These are phyloP conservation scores for Parasteatoda tepidariorum DNA, from an alignment of 1,140 invertebrate species.

Conservation along the genomic window DNA sequence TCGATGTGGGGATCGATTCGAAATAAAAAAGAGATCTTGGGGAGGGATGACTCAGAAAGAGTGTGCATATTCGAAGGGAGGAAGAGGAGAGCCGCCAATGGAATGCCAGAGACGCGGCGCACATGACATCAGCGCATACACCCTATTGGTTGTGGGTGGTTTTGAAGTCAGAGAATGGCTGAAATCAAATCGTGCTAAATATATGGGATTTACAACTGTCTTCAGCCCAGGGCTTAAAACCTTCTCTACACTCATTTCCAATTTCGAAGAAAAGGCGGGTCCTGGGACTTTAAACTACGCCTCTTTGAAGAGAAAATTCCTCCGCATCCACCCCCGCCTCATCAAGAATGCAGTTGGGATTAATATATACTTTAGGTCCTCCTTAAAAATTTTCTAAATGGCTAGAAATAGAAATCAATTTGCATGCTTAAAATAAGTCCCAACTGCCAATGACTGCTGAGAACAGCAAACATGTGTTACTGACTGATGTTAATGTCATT, in stretches of 20 bases:
- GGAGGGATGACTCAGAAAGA: conserved; percentile 44
- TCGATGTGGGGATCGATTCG: conserved; percentile 40
- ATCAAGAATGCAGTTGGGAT: conserved; percentile 55
- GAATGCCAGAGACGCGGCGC: conserved; percentile 35
- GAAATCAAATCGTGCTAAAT: conserved; percentile 60
- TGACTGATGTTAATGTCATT: too few relatives aligned
- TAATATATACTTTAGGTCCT: conserved; percentile 53
- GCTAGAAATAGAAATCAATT: not conserved
- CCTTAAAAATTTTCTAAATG: conserved; percentile 36
- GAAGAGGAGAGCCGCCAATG: conserved; percentile 28
- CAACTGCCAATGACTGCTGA: not conserved
- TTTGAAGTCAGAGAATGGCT: conserved; percentile 41
- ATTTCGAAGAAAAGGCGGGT: conserved; percentile 51
- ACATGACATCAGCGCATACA: conserved; percentile 23
- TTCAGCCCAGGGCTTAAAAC: conserved; percentile 40
- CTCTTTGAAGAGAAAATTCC: conserved; percentile 19
- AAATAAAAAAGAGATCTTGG: conserved; percentile 37
- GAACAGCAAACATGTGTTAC: too few relatives aligned
- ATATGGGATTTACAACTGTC: conserved; percentile 56
- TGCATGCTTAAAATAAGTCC: not conserved
- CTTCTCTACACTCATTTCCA: conserved; percentile 55
- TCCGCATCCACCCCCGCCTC: conserved; percentile 26
- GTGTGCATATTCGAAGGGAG: conserved; percentile 32
- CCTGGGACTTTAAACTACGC: conserved; percentile 57
- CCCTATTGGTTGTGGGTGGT: conserved; percentile 35